A percentile compares a stretch with the other conserved stretches of the same genome.
These are phyloP conservation scores for Lucifuga dentata DNA, from an alignment of 2,113 vertebrate genomes.

Conservation along the genomic window DNA sequence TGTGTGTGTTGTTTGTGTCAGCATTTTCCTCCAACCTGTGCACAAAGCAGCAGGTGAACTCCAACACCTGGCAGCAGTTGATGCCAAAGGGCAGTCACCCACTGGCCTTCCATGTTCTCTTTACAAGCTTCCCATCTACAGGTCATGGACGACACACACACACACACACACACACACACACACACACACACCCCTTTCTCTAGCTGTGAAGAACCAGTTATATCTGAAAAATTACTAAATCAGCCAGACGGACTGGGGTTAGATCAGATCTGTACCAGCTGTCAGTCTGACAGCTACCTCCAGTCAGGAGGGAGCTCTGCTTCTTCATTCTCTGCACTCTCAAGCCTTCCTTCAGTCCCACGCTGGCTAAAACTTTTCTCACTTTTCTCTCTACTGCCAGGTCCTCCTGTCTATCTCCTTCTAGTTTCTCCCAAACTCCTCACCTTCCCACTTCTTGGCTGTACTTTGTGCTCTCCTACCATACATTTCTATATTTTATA, in stretches of 20 bases:
- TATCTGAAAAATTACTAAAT: slow-evolving; percentile 51
- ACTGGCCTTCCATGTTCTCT: slow-evolving; percentile 43
- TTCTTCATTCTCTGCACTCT: slow-evolving; percentile 17
- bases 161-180: slow-evolving; percentile 21
- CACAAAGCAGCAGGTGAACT: slow-evolving; percentile 63
- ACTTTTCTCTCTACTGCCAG: background rate
- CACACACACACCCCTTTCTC: slow-evolving; percentile 19
- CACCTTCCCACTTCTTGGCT: background rate
- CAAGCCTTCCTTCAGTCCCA: slow-evolving; percentile 23
- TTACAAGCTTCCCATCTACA: slow-evolving; percentile 24
- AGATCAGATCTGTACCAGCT: slow-evolving; percentile 59
- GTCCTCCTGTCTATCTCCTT: slow-evolving; percentile 1
- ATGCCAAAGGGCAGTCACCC: slow-evolving; percentile 38
- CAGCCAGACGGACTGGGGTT: slow-evolving; percentile 39
- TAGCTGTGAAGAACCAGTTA: slow-evolving; percentile 10
- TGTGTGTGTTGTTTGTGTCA: slow-evolving; percentile 6
- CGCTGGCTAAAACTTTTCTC: slow-evolving; percentile 9
- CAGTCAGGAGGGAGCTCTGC: slow-evolving; percentile 22
- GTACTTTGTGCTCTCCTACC: background rate
- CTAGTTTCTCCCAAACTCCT: background rate
- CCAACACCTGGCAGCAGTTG: slow-evolving; percentile 60
- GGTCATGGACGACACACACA: slow-evolving; percentile 24
- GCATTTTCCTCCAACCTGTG: slow-evolving; percentile 26
- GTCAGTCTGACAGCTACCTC: slow-evolving; percentile 62
- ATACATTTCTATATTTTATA: background rate